These are phyloP conservation scores for Pseudococcus viburni DNA, from an alignment of 2,888 invertebrate species.

Conservation along the genomic window DNA sequence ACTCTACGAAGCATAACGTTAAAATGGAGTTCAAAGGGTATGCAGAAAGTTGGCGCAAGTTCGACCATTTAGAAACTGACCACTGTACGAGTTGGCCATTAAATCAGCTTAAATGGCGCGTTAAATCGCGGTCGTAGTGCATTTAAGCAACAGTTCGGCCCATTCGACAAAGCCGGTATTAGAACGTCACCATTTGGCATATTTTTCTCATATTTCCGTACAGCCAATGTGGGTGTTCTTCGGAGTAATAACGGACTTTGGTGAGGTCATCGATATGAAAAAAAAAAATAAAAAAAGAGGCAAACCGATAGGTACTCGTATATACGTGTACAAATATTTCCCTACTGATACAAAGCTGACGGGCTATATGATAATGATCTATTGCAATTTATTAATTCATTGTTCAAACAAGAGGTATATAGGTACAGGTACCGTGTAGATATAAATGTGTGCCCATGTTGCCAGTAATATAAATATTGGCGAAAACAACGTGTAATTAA, in stretches of 20 bases:
- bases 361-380: constrained; percentile 18
- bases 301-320: background rate
- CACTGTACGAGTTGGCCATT: background rate
- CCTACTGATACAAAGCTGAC: constrained; percentile 44
- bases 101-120: constrained; percentile 10
- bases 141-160: constrained; percentile 30
- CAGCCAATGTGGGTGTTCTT: background rate
- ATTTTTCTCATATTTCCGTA: background rate
- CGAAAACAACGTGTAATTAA: constrained; percentile 47
- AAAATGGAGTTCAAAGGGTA: constrained; percentile 20
- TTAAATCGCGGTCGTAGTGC: constrained; percentile 4
- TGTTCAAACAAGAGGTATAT: constrained; percentile 2
- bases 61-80: background rate
- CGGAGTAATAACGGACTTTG: constrained; percentile 8
- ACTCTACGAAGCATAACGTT: background rate
- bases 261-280: constrained; percentile 7
- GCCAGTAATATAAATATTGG: constrained; percentile 31
- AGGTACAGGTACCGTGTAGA: too few relatives aligned
- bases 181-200: background rate
- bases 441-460: background rate
- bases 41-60: background rate
- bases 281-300: too few relatives aligned
- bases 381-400: constrained; percentile 30
- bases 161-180: background rate
- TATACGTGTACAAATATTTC: background rate